Percentiles rank a stretch among this genome's conserved stretches.
phyloP scores from a whole-genome alignment of 2,797 vertebrate species.

The Rhynchonycteris naso region DNA sequence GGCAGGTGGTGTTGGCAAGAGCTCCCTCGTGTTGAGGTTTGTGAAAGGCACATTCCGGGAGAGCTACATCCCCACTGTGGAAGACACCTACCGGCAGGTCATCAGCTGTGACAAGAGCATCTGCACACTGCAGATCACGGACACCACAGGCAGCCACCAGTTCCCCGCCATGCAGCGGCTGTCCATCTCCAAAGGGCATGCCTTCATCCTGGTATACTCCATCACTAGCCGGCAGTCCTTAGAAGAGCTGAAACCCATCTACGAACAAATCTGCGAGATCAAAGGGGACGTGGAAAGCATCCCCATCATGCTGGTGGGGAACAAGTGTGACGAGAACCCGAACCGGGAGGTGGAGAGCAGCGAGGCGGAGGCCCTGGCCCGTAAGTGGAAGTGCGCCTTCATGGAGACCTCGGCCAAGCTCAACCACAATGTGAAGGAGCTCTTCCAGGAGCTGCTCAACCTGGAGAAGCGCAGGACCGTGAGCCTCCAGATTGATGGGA shows the following conservation, averaged over 20 bases:
- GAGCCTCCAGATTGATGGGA: conserved; percentile 91
- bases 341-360: conserved; percentile 87
- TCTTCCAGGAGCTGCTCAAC: conserved; percentile 91
- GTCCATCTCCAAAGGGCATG: conserved; percentile 91
- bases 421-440: conserved; percentile 90
- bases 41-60: conserved; percentile 91
- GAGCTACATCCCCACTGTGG: conserved; percentile 91
- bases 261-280: conserved; percentile 91
- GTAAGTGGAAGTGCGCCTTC: conserved; percentile 91
- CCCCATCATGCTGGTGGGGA: conserved; percentile 91
- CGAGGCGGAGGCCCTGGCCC: conserved; percentile 89
- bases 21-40: conserved; percentile 89
- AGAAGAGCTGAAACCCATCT: conserved; percentile 91
- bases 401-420: conserved; percentile 92
- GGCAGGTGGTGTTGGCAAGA: conserved; percentile 91
- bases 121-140: conserved; percentile 91
- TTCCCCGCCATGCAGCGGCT: conserved; percentile 92
- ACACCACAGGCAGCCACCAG: conserved; percentile 91
- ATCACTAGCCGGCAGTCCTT: conserved; percentile 90
- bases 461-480: conserved; percentile 91
- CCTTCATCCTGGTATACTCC: conserved; percentile 91
- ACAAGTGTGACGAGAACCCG: conserved; percentile 90
- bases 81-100: conserved; percentile 91
- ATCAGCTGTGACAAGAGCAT: conserved; percentile 93
- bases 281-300: conserved; percentile 90